These are phyloP conservation scores for Lanius collurio DNA, from an alignment of 2,113 vertebrate species.

Conservation along the genomic window DNA sequence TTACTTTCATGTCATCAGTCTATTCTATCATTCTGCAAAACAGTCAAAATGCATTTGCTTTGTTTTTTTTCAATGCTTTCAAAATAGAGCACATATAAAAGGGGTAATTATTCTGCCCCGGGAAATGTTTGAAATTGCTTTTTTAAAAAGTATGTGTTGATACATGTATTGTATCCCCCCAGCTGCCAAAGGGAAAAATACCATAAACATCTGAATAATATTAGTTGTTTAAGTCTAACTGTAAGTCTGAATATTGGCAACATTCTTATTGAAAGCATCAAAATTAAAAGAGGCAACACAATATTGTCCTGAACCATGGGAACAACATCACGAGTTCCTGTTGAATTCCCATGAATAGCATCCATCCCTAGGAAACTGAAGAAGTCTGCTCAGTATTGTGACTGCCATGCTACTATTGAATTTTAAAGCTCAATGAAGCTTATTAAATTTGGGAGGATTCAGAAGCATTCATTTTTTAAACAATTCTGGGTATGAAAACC, in stretches of 20 bases:
- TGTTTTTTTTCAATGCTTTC: not conserved
- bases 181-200: not conserved
- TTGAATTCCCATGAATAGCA: not conserved
- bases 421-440: not conserved
- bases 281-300: not conserved
- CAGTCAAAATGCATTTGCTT: not conserved
- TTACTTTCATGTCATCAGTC: not conserved
- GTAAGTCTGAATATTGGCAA: not conserved
- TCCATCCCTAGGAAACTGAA: not conserved
- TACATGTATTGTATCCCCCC: not conserved
- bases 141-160: not conserved
- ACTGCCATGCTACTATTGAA: not conserved
- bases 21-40: not conserved
- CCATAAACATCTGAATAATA: not conserved
- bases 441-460: not conserved
- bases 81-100: not conserved
- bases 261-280: not conserved
- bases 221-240: not conserved
- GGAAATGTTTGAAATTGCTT: not conserved
- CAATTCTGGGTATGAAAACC: not conserved
- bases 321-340: not conserved
- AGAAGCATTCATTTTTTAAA: not conserved
- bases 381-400: not conserved
- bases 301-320: not conserved
- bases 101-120: not conserved